These are phyloP conservation scores for Pseudococcus longispinus DNA, from an alignment of 2,888 invertebrate species.

Conservation along the genomic window DNA sequence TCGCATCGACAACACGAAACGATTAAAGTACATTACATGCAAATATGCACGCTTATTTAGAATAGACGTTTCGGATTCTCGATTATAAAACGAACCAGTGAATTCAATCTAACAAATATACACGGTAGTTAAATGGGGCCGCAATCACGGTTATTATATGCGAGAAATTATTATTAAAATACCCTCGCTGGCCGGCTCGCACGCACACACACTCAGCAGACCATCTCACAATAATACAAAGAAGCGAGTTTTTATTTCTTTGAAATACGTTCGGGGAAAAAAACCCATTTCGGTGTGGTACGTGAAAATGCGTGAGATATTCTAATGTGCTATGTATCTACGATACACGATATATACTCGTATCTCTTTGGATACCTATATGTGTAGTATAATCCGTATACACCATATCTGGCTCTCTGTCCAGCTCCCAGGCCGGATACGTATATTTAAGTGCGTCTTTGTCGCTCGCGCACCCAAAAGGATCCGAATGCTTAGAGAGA, in stretches of 20 bases:
- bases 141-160: conserved; percentile 37
- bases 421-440: not conserved
- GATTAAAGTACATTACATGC: conserved; percentile 45
- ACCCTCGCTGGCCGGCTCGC: not conserved
- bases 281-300: conserved; percentile 46
- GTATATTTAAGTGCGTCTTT: not conserved
- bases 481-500: not conserved
- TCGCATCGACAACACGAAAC: conserved; percentile 2
- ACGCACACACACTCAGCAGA: not conserved
- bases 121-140: not conserved
- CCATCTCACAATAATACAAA: not conserved
- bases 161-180: conserved; percentile 47
- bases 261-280: conserved; percentile 39
- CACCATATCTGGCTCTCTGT: not conserved
- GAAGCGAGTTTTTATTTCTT: conserved; percentile 35
- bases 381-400: not conserved
- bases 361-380: not conserved
- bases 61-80: not conserved
- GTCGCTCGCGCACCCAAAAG: not conserved
- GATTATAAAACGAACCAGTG: conserved; percentile 7
- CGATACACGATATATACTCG: conserved; percentile 13
- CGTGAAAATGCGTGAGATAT: conserved; percentile 57
- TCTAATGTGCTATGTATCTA: conserved; percentile 36
- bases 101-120: conserved; percentile 15
- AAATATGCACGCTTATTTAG: not conserved